A percentile compares a stretch with the other conserved stretches of the same genome.
Evolutionary conservation across 2,113 vertebrate species (phyloP).

Genomic region (Callipepla californica): DNA sequence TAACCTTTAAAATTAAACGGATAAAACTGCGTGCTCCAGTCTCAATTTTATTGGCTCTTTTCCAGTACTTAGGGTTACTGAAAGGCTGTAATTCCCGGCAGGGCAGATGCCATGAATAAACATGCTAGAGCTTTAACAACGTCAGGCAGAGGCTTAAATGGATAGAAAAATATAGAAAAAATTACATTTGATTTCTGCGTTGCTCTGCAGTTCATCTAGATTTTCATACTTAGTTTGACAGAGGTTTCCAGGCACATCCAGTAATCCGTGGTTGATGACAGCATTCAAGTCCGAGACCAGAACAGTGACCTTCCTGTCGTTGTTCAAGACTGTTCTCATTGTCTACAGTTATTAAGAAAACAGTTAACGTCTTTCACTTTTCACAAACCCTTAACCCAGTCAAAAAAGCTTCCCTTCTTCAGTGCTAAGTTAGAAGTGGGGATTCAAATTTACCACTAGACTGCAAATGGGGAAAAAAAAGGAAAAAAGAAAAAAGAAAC

Average conservation of each 20-base stretch:
- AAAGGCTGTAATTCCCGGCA: neutral
- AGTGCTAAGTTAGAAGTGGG: neutral
- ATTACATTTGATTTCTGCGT: constrained; percentile 76
- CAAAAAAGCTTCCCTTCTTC: constrained; percentile 21
- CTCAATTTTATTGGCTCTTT: constrained; percentile 30
- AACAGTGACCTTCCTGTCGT: constrained; percentile 44
- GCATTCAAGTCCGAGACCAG: constrained; percentile 60
- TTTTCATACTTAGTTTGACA: neutral
- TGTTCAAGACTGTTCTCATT: constrained; percentile 69
- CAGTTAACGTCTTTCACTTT: neutral
- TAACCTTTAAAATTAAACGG: constrained; percentile 12
- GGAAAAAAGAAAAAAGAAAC: neutral
- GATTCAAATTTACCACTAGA: neutral
- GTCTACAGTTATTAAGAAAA: constrained; percentile 49
- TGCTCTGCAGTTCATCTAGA: neutral
- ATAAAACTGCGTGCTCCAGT: neutral
- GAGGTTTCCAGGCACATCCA: constrained; percentile 46
- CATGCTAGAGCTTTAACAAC: neutral
- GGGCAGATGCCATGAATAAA: constrained; percentile 11
- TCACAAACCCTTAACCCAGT: neutral
- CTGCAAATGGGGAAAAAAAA: accelerated
- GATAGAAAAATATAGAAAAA: neutral
- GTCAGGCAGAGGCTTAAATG: neutral
- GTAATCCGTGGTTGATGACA: constrained; percentile 43
- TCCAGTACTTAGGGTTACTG: neutral